Percentiles rank a stretch among this genome's conserved stretches.
Conservation (phyloP, 2,113 vertebrate species). For the Xenopus laevis region DNA sequence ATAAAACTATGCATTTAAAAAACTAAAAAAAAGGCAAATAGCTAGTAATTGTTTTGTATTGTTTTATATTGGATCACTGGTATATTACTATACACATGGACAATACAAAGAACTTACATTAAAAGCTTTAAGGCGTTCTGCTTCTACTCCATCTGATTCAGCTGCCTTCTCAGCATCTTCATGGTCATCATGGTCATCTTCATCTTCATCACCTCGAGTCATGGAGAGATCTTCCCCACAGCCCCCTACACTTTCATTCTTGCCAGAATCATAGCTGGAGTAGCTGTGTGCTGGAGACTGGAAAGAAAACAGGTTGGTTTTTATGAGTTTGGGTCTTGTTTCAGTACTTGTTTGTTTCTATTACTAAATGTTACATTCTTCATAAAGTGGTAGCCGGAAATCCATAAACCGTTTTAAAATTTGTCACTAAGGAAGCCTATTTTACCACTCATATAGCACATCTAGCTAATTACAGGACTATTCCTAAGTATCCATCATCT, state of each 20-base stretch:
- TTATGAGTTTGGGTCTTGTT: not conserved
- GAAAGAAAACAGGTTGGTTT: slow-evolving; percentile 49
- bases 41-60: too few relatives aligned
- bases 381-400: not conserved
- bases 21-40: too few relatives aligned
- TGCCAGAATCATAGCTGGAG: slow-evolving; percentile 78
- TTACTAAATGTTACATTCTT: not conserved
- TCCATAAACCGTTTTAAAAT: not conserved
- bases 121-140: slow-evolving; percentile 77
- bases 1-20: too few relatives aligned
- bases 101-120: slow-evolving; percentile 63
- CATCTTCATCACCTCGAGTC: slow-evolving; percentile 73
- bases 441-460: too few relatives aligned
- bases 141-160: slow-evolving; percentile 74
- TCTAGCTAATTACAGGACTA: too few relatives aligned
- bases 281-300: slow-evolving; percentile 80
- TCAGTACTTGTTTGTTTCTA: not conserved
- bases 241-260: slow-evolving; percentile 73
- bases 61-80: too few relatives aligned
- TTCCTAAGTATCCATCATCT: too few relatives aligned
- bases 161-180: slow-evolving; percentile 74
- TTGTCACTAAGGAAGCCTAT: too few relatives aligned
- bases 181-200: slow-evolving; percentile 76
- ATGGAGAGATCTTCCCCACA: slow-evolving; percentile 74
- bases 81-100: too few relatives aligned